Base-by-base conservation (phyloP, 2,113 vertebrate genomes). In the Carettochelys insculpta region DNA sequence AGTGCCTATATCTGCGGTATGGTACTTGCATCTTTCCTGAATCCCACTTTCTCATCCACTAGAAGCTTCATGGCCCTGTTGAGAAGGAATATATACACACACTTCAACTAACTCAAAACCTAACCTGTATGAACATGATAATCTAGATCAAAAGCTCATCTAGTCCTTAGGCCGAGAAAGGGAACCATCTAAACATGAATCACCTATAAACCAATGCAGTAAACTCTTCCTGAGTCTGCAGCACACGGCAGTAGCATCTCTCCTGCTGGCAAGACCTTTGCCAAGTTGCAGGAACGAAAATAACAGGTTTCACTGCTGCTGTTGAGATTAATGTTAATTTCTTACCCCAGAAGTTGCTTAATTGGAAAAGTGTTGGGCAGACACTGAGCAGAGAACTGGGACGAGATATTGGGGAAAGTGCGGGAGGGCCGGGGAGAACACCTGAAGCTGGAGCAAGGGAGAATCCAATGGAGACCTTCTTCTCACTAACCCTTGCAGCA, bases 171-270 rank as follows among this genome's bases (percentile, higher is more conserved):
- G 73, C 6, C 12, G 84, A 45, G 19, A 3, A 71, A 71, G 84
- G n/a, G 3, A 20, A 87, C 31, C 43, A 80, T 25, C 68, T 41
- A 89, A 87, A 89, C 29, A 85, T 0, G 0, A 92, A 19, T 17
- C 75, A 14, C 58, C 78, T 80, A 65, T 29, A 77, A 88, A 92
- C 52, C 58, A 92, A 79, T 90, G 58, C 31, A 14, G 11, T 34
- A 80, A 50, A 16, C 80, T 47, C 38, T 83, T 25, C 85, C 65
- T 83, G 45, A 8, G 56, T 34, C 43, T 16, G 48, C 51, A 90
- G 20, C 6, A 88, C 31, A 43, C 22, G 88, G 41, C 25, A 83
- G n/a, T 48, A 0, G 0, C 27, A 17, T 16, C 83, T 77, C 52
- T 83, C 54, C 31, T 52, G 77, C 14, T 83, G 11, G 41, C 77